Evolutionary conservation across 2,797 vertebrate genomes (phyloP), one percentile per base, ranked within the genome.

Genomic region (Alcedo quadribrachys): DNA sequence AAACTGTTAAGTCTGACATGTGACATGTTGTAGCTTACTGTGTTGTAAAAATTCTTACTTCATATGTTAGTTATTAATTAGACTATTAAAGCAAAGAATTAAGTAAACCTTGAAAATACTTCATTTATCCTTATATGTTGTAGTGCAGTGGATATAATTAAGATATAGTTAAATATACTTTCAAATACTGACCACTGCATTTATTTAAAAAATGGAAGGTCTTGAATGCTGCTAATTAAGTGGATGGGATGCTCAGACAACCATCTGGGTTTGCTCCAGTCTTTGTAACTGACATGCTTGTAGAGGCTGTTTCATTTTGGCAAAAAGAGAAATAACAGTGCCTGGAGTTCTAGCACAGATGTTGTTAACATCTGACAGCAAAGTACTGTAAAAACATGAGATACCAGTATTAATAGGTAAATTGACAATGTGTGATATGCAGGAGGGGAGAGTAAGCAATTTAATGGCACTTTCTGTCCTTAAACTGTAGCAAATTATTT

Each of bases 401-500:
- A 53, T 43, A 67, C 9, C 35, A 60, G 48, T 50, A 48, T 82
- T 80, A 77, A 48, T 87, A 82, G 81, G 6, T 50, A 77, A 82
- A 77, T 63, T 62, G 78, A 30, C 89, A 40, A 89, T 71, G 37
- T 77, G 65, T 50, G 50, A 60, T 82, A 77, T 27, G 46, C 61
- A 68, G 73, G 37, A 70, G 57, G 57, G 81, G 85, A 67, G 73
- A 79, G 28, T 51, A 67, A 70, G 57, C 18, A 22, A 51, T 75
- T 65, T 69, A 77, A 45, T 80, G 73, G 28, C 0, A 1, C 42
- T 85, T 90, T 89, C 45, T 50, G 35, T 75, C 57, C 76, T 85
- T 85, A 70, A 85, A 73, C 50, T 74, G 65, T 45, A 77, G 58
- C 53, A 85, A 85, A 80, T 92, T 6, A 33, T 93, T 54, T 87